Evolutionary conservation across 2,797 vertebrate genomes (phyloP).

Genomic region (Pangasius mekongensis): DNA sequence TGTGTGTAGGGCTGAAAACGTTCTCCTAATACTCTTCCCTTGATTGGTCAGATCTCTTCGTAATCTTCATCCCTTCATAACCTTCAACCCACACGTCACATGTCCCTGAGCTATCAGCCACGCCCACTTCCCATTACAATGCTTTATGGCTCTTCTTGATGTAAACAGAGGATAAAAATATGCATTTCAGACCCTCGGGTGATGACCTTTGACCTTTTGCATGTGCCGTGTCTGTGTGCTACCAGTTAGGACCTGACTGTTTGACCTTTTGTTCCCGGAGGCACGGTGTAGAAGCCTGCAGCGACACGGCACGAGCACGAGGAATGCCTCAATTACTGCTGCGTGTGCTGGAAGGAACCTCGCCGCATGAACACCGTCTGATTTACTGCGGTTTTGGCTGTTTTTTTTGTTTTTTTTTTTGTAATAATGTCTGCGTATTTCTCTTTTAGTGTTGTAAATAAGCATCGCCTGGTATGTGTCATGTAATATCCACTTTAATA

Average conservation of each 20-base stretch:
- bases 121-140: slow-evolving; percentile 5
- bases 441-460: not conserved
- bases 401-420: not conserved
- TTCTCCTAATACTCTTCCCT: not conserved
- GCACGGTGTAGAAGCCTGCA: slow-evolving; percentile 49
- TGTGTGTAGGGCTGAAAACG: not conserved
- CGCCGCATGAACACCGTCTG: not conserved
- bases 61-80: too few relatives aligned
- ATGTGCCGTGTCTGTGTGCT: slow-evolving; percentile 62
- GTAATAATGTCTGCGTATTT: not conserved
- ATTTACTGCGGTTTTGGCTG: not conserved
- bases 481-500: not conserved
- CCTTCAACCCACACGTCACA: slow-evolving; percentile 28
- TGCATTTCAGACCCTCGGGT: slow-evolving; percentile 50
- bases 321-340: slow-evolving; percentile 72
- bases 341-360: not conserved
- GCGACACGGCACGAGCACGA: slow-evolving; percentile 53
- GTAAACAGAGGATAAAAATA: slow-evolving; percentile 61
- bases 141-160: slow-evolving; percentile 50
- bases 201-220: slow-evolving; percentile 66
- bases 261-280: slow-evolving; percentile 62
- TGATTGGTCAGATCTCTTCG: too few relatives aligned
- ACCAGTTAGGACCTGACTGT: slow-evolving; percentile 66
- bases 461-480: not conserved
- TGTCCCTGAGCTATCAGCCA: slow-evolving; percentile 17